phyloP scores from a whole-genome alignment of 2,888 invertebrate species.

The Auanema freiburgensis region DNA sequence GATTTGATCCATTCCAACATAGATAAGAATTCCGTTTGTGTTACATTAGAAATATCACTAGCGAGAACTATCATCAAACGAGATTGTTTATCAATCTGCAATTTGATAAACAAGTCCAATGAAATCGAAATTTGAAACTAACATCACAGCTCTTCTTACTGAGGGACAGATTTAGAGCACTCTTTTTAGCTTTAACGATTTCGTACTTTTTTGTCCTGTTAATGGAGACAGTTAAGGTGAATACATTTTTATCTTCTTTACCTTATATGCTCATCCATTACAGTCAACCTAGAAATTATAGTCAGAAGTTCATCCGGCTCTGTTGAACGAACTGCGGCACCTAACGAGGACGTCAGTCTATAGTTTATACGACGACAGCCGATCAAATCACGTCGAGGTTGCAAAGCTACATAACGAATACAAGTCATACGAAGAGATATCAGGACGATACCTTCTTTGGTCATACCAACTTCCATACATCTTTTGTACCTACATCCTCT shows the following conservation, averaged over 20 bases:
- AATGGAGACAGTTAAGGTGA: no score
- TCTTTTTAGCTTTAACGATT: not conserved
- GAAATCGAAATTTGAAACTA: constrained; percentile 2
- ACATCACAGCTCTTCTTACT: constrained; percentile 1
- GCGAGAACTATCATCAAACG: constrained; percentile 48
- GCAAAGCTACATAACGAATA: constrained; percentile 46
- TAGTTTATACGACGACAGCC: constrained; percentile 47
- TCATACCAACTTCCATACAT: constrained; percentile 63
- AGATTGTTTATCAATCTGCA: constrained; percentile 21
- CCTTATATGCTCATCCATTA: constrained; percentile 37
- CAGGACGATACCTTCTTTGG: constrained; percentile 52
- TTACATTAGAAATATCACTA: constrained; percentile 47
- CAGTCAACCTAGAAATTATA: constrained; percentile 39
- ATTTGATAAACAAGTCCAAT: constrained; percentile 1
- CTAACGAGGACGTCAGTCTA: constrained; percentile 22
- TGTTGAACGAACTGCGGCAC: constrained; percentile 18
- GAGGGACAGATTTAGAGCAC: no score
- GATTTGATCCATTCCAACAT: constrained; percentile 95
- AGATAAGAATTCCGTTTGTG: constrained; percentile 76
- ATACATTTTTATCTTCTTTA: constrained; percentile 4
- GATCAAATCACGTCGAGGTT: constrained; percentile 62
- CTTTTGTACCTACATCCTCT: constrained; percentile 61
- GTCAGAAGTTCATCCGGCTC: constrained; percentile 23
- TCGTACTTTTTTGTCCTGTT: no score
- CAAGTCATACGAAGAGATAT: not conserved